Percentiles rank a stretch among this genome's conserved stretches.
phyloP scores from a whole-genome alignment of 1,140 invertebrate genomes.

The Akabosia matsudoensis region DNA sequence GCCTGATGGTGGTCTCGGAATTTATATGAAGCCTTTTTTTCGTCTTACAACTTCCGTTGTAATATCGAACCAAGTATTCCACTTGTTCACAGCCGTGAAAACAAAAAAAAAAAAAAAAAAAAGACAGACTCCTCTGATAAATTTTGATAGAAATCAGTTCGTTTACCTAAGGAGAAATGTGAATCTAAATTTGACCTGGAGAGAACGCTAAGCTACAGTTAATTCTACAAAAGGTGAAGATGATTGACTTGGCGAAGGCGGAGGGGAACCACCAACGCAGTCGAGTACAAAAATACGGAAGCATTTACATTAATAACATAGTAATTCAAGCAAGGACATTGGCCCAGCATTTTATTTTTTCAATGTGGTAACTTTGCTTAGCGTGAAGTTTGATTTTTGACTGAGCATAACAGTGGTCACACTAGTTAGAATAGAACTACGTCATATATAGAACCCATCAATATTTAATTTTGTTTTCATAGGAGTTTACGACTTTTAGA shows the following conservation, averaged over 20 bases:
- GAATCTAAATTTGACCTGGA: too few species aligned
- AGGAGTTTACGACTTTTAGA: too few species aligned
- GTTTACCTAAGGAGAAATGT: too few species aligned
- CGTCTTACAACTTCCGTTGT: not conserved
- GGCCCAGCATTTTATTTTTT: not conserved
- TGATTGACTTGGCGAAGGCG: not conserved
- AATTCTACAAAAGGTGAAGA: too few species aligned
- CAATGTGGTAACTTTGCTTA: not conserved
- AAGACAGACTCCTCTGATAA: too few species aligned
- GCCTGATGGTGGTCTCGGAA: not conserved
- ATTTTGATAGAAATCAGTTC: not conserved
- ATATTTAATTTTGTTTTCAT: not conserved
- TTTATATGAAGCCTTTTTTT: not conserved
- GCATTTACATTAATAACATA: not conserved
- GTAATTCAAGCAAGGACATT: not conserved
- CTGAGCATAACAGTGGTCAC: too few species aligned
- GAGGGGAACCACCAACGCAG: not conserved
- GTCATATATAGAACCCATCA: not conserved
- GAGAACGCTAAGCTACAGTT: too few species aligned
- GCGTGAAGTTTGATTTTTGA: too few species aligned
- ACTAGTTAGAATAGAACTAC: too few species aligned
- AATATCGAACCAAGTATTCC: not conserved
- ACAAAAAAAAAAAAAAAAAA: too few species aligned
- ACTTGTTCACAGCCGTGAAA: not conserved
- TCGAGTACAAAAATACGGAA: not conserved